Base-by-base conservation (phyloP, 35 echinoderm and acorn worm species). In the Lytechinus variegatus region DNA sequence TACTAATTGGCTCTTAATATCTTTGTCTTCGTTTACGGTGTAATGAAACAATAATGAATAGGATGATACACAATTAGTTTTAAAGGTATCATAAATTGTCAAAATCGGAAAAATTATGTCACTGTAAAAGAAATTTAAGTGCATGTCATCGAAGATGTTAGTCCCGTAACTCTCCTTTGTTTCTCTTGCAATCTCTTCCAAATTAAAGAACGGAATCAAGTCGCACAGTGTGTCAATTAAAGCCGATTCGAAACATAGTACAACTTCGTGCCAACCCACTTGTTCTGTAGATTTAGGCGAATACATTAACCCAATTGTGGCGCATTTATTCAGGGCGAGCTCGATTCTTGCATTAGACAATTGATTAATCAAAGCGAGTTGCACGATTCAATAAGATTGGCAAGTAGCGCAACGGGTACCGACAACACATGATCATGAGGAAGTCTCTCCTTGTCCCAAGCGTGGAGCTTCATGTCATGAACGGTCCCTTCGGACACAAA, bases 231-330 rank as follows among this genome's bases (percentile, higher is more conserved):
- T 90, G 88, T 44, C 88, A 90, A 90, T 90, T 90, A 90, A 9
- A 1, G 28, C 88, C 33, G 13, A 16, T 90, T 21, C 28, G 88
- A 54, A 90, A 90, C 52, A 79, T 19, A 79, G 24, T 16, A 79
- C 19, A 52, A 90, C 29, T 90, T 54, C 88, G 88, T 90, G 88
- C 88, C 88, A 8, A 90, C 52, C 88, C 29, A 44, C n/a, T 90
- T 54, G 28, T 90, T 12, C 10, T 1, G 6, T 29, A 90, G 88
- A 90, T 90, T 90, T 90, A 90, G 52, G 66, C 28, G 88, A 90
- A 90, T 90, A 90, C 88, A 90, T 90, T 90, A 90, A 90, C 88
- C 88, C 88, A 90, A 54, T 90, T 90, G 29, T 90, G 28, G 88
- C 88, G 88, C 28, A 54, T 44, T 90, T 90, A 54, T 79, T 90